Evolutionary conservation across 2,888 invertebrate species (phyloP).

Genomic region (Ophioninae sp.): DNA sequence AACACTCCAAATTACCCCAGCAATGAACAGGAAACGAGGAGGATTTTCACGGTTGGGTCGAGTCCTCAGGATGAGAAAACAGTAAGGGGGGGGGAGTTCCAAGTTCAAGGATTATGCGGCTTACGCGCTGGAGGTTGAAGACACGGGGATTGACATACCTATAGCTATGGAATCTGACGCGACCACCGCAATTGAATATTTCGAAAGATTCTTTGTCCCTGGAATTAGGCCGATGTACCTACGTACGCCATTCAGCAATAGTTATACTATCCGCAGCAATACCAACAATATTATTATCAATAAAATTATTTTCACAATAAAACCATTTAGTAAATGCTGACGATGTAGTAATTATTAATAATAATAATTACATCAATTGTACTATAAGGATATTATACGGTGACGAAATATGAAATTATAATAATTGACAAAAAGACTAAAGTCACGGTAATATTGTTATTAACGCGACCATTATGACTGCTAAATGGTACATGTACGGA

Average conservation of each 20-base stretch:
- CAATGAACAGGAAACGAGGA: neutral
- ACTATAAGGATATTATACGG: too few relatives aligned
- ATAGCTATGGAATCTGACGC: constrained; percentile 22
- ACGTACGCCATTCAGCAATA: neutral
- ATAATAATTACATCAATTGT: too few relatives aligned
- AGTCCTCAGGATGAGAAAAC: too few relatives aligned
- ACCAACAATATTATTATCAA: neutral
- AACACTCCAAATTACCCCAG: neutral
- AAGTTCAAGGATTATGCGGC: constrained; percentile 32
- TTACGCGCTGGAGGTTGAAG: constrained; percentile 5
- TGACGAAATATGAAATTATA: too few relatives aligned
- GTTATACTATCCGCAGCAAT: neutral
- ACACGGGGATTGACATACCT: neutral
- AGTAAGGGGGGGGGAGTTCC: neutral
- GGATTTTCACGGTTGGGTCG: neutral
- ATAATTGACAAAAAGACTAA: too few relatives aligned
- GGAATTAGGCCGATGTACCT: neutral
- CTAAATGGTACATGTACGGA: too few relatives aligned
- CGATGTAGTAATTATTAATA: too few relatives aligned
- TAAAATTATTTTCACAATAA: too few relatives aligned
- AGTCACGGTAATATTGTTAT: too few relatives aligned
- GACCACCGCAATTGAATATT: constrained; percentile 7
- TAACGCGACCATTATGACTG: too few relatives aligned
- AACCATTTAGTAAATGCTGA: too few relatives aligned
- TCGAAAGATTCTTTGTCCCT: constrained; percentile 18